phyloP scores from a whole-genome alignment of 2,113 vertebrate species.

The Chionomys nivalis region DNA sequence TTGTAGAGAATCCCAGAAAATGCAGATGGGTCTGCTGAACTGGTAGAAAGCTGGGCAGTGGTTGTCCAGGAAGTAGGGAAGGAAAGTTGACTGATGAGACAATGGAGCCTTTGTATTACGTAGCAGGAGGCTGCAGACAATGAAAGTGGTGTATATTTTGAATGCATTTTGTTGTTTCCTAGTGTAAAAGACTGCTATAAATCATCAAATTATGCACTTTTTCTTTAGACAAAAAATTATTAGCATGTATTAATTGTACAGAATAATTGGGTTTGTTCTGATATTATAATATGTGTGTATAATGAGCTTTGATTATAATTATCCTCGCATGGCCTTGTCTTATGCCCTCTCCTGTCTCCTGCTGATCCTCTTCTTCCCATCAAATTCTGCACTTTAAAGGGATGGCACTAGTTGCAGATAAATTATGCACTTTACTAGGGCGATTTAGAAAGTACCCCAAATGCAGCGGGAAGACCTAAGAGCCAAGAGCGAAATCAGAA shows the following conservation, averaged over 20 bases:
- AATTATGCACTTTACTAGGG: background rate
- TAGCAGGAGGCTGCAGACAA: background rate
- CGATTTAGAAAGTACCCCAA: background rate
- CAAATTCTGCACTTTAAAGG: background rate
- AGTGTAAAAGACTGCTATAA: background rate
- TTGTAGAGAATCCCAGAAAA: background rate
- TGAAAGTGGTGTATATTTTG: background rate
- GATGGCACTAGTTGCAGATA: background rate
- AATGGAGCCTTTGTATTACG: background rate
- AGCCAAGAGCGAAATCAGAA: background rate
- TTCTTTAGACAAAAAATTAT: background rate
- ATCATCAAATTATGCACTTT: background rate
- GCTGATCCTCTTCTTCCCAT: background rate
- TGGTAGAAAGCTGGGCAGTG: background rate
- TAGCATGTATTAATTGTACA: background rate
- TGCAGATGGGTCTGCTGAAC: background rate
- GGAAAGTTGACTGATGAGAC: background rate
- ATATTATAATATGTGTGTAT: background rate
- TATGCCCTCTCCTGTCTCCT: background rate
- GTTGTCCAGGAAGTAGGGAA: background rate
- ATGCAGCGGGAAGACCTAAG: background rate
- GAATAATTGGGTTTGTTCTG: background rate
- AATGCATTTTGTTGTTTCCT: conserved; percentile 5
- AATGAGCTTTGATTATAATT: background rate
- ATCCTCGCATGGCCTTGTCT: background rate